Evolutionary conservation across 2,888 invertebrate species (phyloP).

Genomic region (Orchesellides sinensis): DNA sequence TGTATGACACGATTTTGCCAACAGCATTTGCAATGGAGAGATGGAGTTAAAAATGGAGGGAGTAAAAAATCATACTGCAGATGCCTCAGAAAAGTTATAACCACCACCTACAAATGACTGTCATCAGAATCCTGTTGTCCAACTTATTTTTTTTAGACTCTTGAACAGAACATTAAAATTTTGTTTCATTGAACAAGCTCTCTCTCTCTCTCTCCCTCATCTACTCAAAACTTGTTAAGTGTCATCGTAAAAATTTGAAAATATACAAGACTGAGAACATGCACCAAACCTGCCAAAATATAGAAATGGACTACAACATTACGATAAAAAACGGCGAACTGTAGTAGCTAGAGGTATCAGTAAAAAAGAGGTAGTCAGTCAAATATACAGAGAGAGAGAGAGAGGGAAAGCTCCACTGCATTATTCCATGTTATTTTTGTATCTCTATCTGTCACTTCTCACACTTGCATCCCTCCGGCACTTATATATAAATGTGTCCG

Average conservation of each 20-base stretch:
- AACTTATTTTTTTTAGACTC: constrained; percentile 60
- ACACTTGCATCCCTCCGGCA: constrained; percentile 40
- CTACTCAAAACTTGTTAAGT: constrained; percentile 15
- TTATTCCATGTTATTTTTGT: background rate
- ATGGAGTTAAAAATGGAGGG: background rate
- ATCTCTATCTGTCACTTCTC: constrained; percentile 9
- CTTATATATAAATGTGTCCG: constrained; percentile 20
- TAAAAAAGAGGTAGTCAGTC: background rate
- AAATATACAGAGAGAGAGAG: background rate
- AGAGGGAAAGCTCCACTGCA: background rate
- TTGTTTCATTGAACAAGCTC: constrained; percentile 38
- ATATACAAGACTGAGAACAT: constrained; percentile 9
- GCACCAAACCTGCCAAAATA: constrained; percentile 34
- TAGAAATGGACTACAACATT: constrained; percentile 34
- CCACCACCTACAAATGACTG: constrained; percentile 44
- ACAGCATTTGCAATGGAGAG: background rate
- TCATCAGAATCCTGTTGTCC: constrained; percentile 50
- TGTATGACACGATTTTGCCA: background rate
- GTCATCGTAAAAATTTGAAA: constrained; percentile 37
- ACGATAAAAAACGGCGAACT: constrained; percentile 17
- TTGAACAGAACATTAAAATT: constrained; percentile 56
- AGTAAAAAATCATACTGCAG: background rate
- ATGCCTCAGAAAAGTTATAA: constrained; percentile 45
- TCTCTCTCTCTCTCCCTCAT: background rate
- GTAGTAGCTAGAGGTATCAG: background rate